phyloP scores from a whole-genome alignment of 2,888 invertebrate genomes.

The Rhagophthalmus giganteus region DNA sequence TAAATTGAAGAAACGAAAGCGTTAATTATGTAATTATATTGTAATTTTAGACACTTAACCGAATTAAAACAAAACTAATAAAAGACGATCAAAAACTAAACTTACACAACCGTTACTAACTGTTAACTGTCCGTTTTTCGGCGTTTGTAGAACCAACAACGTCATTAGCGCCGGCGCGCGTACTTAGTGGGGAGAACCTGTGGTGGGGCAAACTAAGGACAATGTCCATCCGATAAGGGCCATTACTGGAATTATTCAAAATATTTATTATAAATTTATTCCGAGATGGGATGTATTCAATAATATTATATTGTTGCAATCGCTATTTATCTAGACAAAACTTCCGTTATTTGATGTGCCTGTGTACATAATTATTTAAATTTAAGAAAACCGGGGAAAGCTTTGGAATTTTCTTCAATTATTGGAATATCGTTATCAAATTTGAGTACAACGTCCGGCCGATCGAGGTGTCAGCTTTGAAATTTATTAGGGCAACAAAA shows the following conservation, averaged over 20 bases:
- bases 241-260: slow-evolving; percentile 20
- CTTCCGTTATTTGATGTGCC: not conserved
- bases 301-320: slow-evolving; percentile 1
- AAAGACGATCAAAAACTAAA: slow-evolving; percentile 6
- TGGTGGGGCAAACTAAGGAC: slow-evolving; percentile 35
- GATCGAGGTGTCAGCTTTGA: too few relatives aligned
- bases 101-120: slow-evolving; percentile 30
- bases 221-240: slow-evolving; percentile 34
- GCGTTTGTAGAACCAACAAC: slow-evolving; percentile 32
- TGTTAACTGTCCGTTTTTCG: slow-evolving; percentile 36
- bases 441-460: too few relatives aligned
- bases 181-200: slow-evolving; percentile 28
- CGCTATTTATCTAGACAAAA: not conserved
- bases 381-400: not conserved
- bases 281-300: slow-evolving; percentile 1
- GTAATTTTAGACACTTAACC: slow-evolving; percentile 19
- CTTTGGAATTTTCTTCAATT: not conserved
- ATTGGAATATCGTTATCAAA: too few relatives aligned
- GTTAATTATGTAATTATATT: slow-evolving; percentile 24
- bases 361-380: not conserved
- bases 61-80: slow-evolving; percentile 15
- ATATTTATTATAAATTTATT: slow-evolving; percentile 16
- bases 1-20: slow-evolving; percentile 13
- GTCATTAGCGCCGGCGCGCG: slow-evolving; percentile 38
- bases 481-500: too few relatives aligned